A percentile compares a stretch with the other conserved stretches of the same genome.
Conservation (phyloP, 2,113 vertebrate species). For the Calcarius ornatus region DNA sequence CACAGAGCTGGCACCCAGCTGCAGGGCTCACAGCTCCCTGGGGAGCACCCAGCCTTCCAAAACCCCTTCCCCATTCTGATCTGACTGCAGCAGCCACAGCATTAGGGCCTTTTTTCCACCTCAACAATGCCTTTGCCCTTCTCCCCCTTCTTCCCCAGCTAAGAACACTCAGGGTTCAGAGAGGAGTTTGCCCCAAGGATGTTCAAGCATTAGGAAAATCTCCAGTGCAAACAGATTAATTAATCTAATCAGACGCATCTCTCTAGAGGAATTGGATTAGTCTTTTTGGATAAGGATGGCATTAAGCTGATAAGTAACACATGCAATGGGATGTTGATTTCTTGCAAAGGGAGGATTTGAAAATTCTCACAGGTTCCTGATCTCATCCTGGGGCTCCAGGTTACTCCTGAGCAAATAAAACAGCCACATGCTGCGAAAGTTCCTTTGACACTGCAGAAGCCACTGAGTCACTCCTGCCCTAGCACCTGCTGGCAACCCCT, state of each 20-base stretch:
- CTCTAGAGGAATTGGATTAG: slow-evolving; percentile 52
- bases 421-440: background rate
- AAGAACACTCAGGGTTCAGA: background rate
- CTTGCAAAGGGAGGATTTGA: slow-evolving; percentile 37
- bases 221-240: slow-evolving; percentile 46
- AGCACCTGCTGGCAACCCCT: background rate
- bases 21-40: background rate
- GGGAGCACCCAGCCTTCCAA: background rate
- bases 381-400: background rate
- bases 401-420: background rate
- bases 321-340: slow-evolving; percentile 58
- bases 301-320: slow-evolving; percentile 37
- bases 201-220: background rate
- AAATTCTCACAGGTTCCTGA: slow-evolving; percentile 10
- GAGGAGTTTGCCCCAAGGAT: background rate
- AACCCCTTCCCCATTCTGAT: background rate
- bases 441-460: background rate
- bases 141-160: background rate
- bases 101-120: background rate
- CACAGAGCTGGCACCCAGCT: background rate
- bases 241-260: slow-evolving; percentile 32
- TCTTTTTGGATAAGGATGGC: slow-evolving; percentile 48
- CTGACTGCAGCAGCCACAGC: background rate
- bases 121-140: accelerated
- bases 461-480: background rate